Percentiles rank a stretch among this genome's conserved stretches.
phyloP scores from a whole-genome alignment of 2,797 vertebrate species.

The Antennarius maculatus region DNA sequence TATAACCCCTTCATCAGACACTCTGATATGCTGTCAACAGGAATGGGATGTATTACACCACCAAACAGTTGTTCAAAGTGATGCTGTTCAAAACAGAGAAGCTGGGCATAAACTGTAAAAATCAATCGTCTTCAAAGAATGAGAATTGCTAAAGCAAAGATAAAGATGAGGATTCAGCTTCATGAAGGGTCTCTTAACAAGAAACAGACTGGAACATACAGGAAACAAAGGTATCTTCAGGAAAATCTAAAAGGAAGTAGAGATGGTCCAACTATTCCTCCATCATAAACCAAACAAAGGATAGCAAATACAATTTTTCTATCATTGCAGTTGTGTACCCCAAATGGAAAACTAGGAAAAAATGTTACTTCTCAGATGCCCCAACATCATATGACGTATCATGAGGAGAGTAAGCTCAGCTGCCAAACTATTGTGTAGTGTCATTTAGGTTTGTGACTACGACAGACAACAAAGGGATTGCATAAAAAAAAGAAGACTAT shows the following conservation, averaged over 20 bases:
- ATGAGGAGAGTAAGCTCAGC: not conserved
- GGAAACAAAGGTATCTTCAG: not conserved
- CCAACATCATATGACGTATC: too few species aligned
- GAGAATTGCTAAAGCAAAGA: not conserved
- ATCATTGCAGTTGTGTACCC: too few species aligned
- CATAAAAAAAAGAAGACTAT: too few species aligned
- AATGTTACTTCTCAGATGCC: not conserved
- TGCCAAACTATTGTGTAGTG: not conserved
- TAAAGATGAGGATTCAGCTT: not conserved
- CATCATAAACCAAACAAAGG: not conserved
- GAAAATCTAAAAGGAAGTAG: not conserved
- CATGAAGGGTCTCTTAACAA: not conserved
- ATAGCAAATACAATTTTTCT: not conserved
- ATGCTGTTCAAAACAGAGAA: slow-evolving; percentile 1
- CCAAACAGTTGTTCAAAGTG: not conserved
- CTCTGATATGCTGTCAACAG: not conserved
- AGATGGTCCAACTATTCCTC: not conserved
- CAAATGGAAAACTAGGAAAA: too few species aligned
- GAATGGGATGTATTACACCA: not conserved
- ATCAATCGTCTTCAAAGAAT: not conserved
- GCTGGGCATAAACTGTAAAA: not conserved
- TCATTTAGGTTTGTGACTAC: too few species aligned
- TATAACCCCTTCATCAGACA: not conserved
- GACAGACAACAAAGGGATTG: too few species aligned
- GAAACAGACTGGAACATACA: not conserved